phyloP scores from a whole-genome alignment of 2,888 invertebrate genomes.

The Patella depressa region DNA sequence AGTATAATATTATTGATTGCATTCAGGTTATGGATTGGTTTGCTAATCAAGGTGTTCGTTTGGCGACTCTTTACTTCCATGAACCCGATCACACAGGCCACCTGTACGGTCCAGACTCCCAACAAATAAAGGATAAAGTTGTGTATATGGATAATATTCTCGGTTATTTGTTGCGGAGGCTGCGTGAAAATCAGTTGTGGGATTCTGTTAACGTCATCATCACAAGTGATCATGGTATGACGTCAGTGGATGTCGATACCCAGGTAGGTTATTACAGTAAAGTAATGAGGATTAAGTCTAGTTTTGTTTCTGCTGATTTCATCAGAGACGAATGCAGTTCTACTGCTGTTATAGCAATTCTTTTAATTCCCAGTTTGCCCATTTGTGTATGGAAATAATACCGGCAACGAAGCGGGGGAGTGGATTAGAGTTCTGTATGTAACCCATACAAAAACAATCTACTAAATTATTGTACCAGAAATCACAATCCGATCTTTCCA shows the following conservation, averaged over 20 bases:
- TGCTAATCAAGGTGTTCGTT: conserved; percentile 38
- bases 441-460: too few species aligned
- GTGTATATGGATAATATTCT: conserved; percentile 44
- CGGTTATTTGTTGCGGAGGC: neutral
- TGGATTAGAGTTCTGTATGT: too few species aligned
- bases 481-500: too few species aligned
- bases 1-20: neutral
- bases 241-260: conserved; percentile 41
- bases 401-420: too few species aligned
- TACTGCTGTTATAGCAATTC: too few species aligned
- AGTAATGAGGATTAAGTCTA: neutral
- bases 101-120: conserved; percentile 51
- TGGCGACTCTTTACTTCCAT: conserved; percentile 57
- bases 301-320: too few species aligned
- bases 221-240: conserved; percentile 66
- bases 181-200: conserved; percentile 16
- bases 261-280: conserved; percentile 37
- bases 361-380: too few species aligned
- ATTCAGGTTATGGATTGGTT: conserved; percentile 68
- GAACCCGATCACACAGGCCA: conserved; percentile 62
- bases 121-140: conserved; percentile 41
- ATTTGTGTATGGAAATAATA: too few species aligned
- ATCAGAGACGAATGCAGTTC: too few species aligned
- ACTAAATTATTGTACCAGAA: too few species aligned
- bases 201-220: conserved; percentile 57